Percentiles rank a stretch among this genome's conserved stretches.
These are phyloP conservation scores for Eupithecia insigniata DNA, from an alignment of 2,888 invertebrate genomes.

Conservation along the genomic window DNA sequence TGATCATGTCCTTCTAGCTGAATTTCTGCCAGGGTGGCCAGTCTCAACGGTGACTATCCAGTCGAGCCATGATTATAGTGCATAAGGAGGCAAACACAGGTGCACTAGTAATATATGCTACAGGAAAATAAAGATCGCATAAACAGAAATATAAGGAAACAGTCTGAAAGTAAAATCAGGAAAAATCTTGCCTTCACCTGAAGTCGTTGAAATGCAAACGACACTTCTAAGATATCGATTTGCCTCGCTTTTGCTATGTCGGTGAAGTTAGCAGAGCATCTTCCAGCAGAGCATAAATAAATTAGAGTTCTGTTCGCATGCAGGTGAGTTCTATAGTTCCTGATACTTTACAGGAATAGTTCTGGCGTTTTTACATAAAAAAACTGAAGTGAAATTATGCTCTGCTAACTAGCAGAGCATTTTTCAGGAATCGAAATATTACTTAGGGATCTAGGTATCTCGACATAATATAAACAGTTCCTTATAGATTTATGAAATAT, in stretches of 20 bases:
- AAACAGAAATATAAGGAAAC: conserved; percentile 14
- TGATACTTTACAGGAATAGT: too few relatives aligned
- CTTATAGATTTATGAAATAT: too few relatives aligned
- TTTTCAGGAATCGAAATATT: too few relatives aligned
- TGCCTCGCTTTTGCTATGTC: conserved; percentile 9
- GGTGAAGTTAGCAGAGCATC: too few relatives aligned
- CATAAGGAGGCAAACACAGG: neutral
- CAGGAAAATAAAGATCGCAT: neutral
- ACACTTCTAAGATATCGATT: conserved; percentile 40
- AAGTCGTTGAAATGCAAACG: conserved; percentile 41
- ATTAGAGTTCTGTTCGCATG: too few relatives aligned
- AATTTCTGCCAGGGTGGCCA: neutral
- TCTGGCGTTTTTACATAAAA: too few relatives aligned
- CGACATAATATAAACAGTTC: too few relatives aligned
- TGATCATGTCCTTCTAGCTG: neutral
- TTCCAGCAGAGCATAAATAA: too few relatives aligned
- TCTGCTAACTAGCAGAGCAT: too few relatives aligned
- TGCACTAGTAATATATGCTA: neutral
- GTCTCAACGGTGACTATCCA: neutral
- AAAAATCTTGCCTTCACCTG: conserved; percentile 23
- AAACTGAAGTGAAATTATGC: too few relatives aligned
- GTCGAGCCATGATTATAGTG: neutral
- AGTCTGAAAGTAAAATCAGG: conserved; percentile 24
- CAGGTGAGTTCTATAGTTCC: too few relatives aligned
- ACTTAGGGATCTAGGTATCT: too few relatives aligned